Conservation (phyloP, 2,113 vertebrate genomes). For the Tursiops truncatus region DNA sequence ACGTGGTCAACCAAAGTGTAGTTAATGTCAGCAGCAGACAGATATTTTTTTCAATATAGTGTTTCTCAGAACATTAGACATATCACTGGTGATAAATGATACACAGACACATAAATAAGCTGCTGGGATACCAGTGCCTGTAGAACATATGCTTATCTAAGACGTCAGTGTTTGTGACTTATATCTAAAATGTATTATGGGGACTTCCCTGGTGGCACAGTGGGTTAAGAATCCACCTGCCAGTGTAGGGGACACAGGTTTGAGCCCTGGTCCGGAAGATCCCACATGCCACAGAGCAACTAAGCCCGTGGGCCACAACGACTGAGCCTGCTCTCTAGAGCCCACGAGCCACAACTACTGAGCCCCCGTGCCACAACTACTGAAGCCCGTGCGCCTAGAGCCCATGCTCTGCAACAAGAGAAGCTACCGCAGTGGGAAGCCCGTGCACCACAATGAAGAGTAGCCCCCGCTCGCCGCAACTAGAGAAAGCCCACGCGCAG, state of each 20-base stretch:
- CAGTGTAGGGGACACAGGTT: background rate
- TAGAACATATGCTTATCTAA: background rate
- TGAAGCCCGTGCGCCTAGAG: too few relatives aligned
- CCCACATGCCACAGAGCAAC: background rate
- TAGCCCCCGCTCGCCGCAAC: too few relatives aligned
- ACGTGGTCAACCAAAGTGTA: background rate
- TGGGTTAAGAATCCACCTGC: background rate
- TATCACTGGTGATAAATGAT: background rate
- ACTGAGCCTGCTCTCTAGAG: background rate
- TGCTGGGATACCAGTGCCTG: background rate
- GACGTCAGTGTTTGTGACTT: background rate
- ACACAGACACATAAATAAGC: background rate
- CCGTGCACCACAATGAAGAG: fast-evolving
- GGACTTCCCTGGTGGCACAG: background rate
- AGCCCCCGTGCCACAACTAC: too few relatives aligned
- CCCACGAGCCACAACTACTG: background rate
- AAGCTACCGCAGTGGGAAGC: background rate
- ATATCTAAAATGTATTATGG: background rate
- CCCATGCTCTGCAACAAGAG: fast-evolving
- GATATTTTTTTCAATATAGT: background rate
- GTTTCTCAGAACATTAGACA: background rate
- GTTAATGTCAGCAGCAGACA: background rate
- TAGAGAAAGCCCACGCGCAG: too few relatives aligned
- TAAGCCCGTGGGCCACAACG: background rate
- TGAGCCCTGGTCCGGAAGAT: background rate